Evolutionary conservation across 2,113 vertebrate genomes (phyloP), one percentile per base, ranked within the genome.

Genomic region (Vidua chalybeata): DNA sequence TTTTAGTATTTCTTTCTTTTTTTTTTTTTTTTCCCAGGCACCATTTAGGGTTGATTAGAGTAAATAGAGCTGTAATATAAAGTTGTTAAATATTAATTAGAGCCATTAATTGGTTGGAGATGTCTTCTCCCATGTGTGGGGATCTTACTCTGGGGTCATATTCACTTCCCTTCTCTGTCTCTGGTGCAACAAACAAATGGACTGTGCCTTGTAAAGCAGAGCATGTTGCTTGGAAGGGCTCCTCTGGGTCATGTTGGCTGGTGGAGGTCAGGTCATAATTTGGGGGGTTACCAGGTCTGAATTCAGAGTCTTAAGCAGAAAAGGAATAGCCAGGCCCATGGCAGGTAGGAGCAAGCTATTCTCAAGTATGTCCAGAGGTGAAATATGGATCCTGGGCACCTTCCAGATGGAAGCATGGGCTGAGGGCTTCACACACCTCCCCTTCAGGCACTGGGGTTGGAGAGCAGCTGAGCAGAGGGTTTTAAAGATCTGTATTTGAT

Each of bases 51-150:
- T 82, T 93, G 48, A 63, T 74, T 84, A 73, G 37, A 79, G 21
- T 76, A 72, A 87, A 67, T 41, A 81, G 46, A 84, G 18, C n/a
- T 83, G 24, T 86, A 90, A 58, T 80, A 71, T 69, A 35, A 96
- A 75, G 12, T 59, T 58, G 41, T 49, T 89, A 78, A 89, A 75
- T 81, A 78, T 59, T 87, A 75, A 82, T 87, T 84, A 82, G 45
- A 87, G 10, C 22, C 55, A 11, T n/a, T 91, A 59, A 52, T 82
- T 75, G 49, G 10, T 78, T 93, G 61, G 35, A 69, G 13, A 24
- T 87, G 23, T 59, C 22, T 71, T 87, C 52, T 84, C 15, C 45
- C 24, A 15, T 67, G 39, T 45, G 16, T 51, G 23, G 7, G 8
- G 84, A 55, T 87, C 30, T 83, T 78, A 52, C 27, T 78, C 30